These are phyloP conservation scores for Mizuhopecten yessoensis DNA, from an alignment of 1,140 invertebrate species.

Conservation along the genomic window DNA sequence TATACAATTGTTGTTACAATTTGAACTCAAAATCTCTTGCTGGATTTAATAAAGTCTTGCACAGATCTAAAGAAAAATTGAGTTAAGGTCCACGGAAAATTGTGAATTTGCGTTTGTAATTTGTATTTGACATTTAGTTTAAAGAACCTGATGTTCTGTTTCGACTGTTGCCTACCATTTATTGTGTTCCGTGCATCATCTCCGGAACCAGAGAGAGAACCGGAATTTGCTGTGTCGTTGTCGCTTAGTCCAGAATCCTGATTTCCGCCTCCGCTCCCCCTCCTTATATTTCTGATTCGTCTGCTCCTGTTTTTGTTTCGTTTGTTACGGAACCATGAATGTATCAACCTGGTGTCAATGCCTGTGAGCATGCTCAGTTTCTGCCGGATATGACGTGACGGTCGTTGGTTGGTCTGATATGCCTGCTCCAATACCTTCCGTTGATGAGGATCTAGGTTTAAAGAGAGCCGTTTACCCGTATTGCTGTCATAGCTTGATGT, in stretches of 20 bases:
- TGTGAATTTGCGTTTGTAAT: no score
- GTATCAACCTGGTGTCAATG: slow-evolving; percentile 48
- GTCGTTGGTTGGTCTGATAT: slow-evolving; percentile 35
- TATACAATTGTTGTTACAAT: no score
- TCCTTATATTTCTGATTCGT: neutral
- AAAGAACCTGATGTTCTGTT: no score
- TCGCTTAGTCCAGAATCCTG: neutral
- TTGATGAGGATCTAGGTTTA: slow-evolving; percentile 47
- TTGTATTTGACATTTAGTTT: no score
- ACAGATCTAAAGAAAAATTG: no score
- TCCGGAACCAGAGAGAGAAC: neutral
- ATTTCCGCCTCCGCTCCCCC: neutral
- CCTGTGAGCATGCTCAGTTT: slow-evolving; percentile 48
- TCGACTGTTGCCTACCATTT: slow-evolving; percentile 4
- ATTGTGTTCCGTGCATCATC: neutral
- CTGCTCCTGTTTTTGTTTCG: slow-evolving; percentile 46
- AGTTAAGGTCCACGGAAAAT: no score
- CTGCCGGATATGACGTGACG: slow-evolving; percentile 43
- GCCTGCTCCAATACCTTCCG: neutral
- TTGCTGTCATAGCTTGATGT: neutral
- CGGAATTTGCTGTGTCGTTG: neutral
- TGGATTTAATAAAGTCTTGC: no score
- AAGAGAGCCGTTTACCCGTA: slow-evolving; percentile 44
- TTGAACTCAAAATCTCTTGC: no score
- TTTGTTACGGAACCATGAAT: slow-evolving; percentile 61